These are phyloP conservation scores for Dilophus febrilis DNA, from an alignment of 2,888 invertebrate genomes.

Conservation along the genomic window DNA sequence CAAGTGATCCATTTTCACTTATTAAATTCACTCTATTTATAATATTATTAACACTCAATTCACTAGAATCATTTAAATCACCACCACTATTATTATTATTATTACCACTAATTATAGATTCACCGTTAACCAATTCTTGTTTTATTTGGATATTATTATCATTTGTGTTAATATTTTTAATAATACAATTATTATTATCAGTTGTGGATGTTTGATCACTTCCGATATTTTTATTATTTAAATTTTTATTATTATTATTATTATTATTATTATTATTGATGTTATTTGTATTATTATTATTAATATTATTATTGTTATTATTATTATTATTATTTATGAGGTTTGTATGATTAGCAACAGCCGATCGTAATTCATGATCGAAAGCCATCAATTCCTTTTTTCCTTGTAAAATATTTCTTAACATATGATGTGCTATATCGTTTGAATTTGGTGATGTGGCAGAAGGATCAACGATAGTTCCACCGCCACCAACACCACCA, in stretches of 20 bases:
- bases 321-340: conserved; percentile 21
- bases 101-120: conserved; percentile 6
- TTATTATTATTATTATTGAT: conserved; percentile 6
- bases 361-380: conserved; percentile 46
- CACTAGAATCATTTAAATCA: conserved; percentile 9
- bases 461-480: conserved; percentile 21
- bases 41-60: conserved; percentile 7
- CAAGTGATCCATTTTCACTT: conserved; percentile 6
- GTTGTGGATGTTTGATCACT: conserved; percentile 41
- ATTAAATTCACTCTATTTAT: conserved; percentile 3
- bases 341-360: conserved; percentile 27
- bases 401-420: conserved; percentile 78
- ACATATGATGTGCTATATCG: conserved; percentile 63
- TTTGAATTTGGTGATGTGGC: conserved; percentile 23
- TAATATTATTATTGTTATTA: conserved; percentile 24
- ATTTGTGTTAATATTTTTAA: conserved; percentile 13
- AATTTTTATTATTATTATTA: conserved; percentile 14
- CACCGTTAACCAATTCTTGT: conserved; percentile 6
- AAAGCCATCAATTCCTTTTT: conserved; percentile 67
- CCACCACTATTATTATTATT: no score
- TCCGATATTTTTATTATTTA: conserved; percentile 27
- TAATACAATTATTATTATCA: conserved; percentile 32
- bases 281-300: conserved; percentile 22
- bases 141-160: conserved; percentile 22
- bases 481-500: conserved; percentile 28